Base-by-base conservation (phyloP, 1,140 invertebrate species). In the Cherax quadricarinatus region DNA sequence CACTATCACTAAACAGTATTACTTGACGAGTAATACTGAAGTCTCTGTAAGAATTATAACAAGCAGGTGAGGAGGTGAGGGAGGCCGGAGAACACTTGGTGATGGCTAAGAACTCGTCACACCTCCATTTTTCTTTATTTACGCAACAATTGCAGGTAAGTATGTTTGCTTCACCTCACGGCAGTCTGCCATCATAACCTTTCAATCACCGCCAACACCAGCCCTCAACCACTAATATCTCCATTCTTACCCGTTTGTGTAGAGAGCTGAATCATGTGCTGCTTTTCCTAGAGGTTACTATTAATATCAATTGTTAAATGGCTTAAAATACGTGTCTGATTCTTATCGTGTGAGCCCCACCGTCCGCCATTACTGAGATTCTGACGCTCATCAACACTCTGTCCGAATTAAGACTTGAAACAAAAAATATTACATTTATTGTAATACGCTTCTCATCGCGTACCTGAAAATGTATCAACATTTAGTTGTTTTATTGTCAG, bases 311-410 rank as follows among this genome's bases (percentile, higher is more conserved):
- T 48, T 30, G 73, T 73, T 86, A 79, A 85, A 60, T 48, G 84
- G 75, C 82, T 91, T 91, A 91, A 86, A 91, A 91, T 91, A 80
- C 53, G 70, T 57, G 53, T 79, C 70, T 87, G 91, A 73, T 92
- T 88, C 91, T 92, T 92, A 92, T 92, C 91, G 85, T 88, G 79
- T 30, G 49, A 82, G 81, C 78, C 79, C 79, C 18, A 60, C 60
- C 73, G 51, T 82, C 91, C 91, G 91, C 91, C 91, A 92, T 92
- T 92, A 92, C 91, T 92, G 85, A 87, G 91, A 87, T 87, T 92
- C 91, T 92, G 91, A 92, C 91, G 91, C 91, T 92, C 79, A 87
- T 92, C 91, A 92, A 92, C 91, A 92, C 91, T 83, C 18, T 53
- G 41, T 92, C 66, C 91, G 85, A 82, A 80, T 24, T 5, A 5